A percentile compares a stretch with the other conserved stretches of the same genome.
These are phyloP conservation scores for Sorex araneus DNA, from an alignment of 2,113 vertebrate genomes.

Conservation along the genomic window DNA sequence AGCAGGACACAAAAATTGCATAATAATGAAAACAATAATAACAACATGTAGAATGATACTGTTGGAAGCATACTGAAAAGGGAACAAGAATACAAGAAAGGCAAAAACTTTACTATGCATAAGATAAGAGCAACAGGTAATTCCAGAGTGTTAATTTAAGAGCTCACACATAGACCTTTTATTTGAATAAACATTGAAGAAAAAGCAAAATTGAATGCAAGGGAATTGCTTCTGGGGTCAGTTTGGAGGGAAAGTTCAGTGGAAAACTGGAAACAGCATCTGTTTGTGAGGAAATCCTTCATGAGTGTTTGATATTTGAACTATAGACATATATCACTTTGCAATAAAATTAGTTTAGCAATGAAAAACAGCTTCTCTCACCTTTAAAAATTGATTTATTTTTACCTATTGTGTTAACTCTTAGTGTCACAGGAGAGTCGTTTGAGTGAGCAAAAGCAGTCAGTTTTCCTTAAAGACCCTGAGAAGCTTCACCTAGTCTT, in stretches of 20 bases:
- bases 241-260: accelerated
- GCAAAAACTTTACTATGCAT: background rate
- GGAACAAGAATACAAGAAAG: background rate
- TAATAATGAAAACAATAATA: slow-evolving; percentile 10
- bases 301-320: background rate
- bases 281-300: background rate
- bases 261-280: background rate
- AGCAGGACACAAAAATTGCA: slow-evolving; percentile 34
- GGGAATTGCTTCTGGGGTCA: background rate
- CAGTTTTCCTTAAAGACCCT: background rate
- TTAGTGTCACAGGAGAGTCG: background rate
- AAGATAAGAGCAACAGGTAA: background rate
- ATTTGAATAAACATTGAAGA: background rate
- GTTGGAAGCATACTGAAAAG: background rate
- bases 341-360: slow-evolving; percentile 29
- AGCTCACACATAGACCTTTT: background rate
- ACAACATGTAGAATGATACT: background rate
- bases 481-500: background rate
- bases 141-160: background rate
- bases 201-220: background rate
- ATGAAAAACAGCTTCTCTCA: background rate
- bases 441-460: background rate
- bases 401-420: background rate
- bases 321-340: background rate
- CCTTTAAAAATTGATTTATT: slow-evolving; percentile 32